Percentiles rank a stretch among this genome's conserved stretches.
Evolutionary conservation across 2,888 invertebrate species (phyloP).

Genomic region (Dryadula phaetusa): DNA sequence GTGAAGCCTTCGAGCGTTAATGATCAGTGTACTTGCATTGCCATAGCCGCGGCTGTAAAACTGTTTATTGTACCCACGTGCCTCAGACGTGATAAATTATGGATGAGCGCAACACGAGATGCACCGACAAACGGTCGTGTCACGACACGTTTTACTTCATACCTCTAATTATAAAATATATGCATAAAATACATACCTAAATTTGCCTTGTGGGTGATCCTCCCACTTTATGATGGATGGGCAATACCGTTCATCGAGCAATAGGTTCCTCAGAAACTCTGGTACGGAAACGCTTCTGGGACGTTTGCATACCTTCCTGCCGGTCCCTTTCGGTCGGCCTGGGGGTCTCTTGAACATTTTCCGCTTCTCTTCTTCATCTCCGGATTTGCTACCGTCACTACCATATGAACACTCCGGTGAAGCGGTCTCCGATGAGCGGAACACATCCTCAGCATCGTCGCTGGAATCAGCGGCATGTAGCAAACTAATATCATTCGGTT

Average conservation of each 20-base stretch:
- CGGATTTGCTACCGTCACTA: constrained; percentile 75
- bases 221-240: constrained; percentile 95
- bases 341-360: constrained; percentile 80
- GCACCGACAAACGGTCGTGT: constrained; percentile 55
- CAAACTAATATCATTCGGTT: constrained; percentile 63
- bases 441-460: constrained; percentile 73
- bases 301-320: constrained; percentile 73
- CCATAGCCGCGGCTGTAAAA: constrained; percentile 56
- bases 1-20: constrained; percentile 47
- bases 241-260: constrained; percentile 89
- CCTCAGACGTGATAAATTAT: constrained; percentile 67
- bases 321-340: constrained; percentile 82
- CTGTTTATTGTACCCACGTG: constrained; percentile 69
- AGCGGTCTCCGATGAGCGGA: constrained; percentile 68
- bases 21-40: constrained; percentile 50
- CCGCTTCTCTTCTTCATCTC: constrained; percentile 77
- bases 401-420: constrained; percentile 73
- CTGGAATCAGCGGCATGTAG: constrained; percentile 68
- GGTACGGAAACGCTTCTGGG: constrained; percentile 86
- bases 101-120: constrained; percentile 57
- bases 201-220: constrained; percentile 91
- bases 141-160: constrained; percentile 53
- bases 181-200: constrained; percentile 81
- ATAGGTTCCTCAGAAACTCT: constrained; percentile 93
- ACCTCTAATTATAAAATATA: constrained; percentile 1